phyloP scores from a whole-genome alignment of 2,797 vertebrate species.

The Parauchenoglanis punctatus region DNA sequence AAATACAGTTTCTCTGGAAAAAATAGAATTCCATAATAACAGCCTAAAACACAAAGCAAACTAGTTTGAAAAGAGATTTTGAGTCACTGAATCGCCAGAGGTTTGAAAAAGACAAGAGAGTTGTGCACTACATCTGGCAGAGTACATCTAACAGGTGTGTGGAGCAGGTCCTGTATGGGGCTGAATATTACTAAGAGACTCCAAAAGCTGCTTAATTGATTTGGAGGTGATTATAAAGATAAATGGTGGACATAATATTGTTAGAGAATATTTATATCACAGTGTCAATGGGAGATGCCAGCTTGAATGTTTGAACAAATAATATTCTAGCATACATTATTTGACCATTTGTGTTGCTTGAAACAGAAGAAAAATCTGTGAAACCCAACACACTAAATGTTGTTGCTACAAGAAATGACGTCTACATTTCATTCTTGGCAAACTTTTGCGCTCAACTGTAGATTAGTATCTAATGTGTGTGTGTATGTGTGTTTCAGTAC shows the following conservation, averaged over 20 bases:
- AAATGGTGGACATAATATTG: not conserved
- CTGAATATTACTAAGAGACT: not conserved
- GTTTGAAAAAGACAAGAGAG: not conserved
- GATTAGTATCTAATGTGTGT: not conserved
- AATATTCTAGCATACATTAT: not conserved
- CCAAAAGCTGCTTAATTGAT: not conserved
- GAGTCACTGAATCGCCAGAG: not conserved
- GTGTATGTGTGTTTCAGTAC: slow-evolving; percentile 77
- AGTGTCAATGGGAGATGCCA: not conserved
- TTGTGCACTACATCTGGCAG: not conserved
- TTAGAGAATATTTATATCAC: not conserved
- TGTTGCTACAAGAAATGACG: not conserved
- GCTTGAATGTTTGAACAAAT: not conserved
- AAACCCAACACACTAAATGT: not conserved
- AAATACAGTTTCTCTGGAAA: not conserved
- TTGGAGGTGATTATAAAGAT: not conserved
- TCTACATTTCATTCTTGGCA: not conserved
- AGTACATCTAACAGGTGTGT: not conserved
- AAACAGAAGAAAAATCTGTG: not conserved
- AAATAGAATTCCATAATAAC: not conserved
- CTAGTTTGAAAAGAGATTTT: not conserved
- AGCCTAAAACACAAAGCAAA: not conserved
- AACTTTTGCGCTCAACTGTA: no score
- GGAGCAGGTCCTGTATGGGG: not conserved
- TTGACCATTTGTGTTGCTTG: not conserved